Evolutionary conservation across 2,797 vertebrate species (phyloP), one percentile per base, ranked within the genome.

Genomic region (Euphonia xanthogaster): DNA sequence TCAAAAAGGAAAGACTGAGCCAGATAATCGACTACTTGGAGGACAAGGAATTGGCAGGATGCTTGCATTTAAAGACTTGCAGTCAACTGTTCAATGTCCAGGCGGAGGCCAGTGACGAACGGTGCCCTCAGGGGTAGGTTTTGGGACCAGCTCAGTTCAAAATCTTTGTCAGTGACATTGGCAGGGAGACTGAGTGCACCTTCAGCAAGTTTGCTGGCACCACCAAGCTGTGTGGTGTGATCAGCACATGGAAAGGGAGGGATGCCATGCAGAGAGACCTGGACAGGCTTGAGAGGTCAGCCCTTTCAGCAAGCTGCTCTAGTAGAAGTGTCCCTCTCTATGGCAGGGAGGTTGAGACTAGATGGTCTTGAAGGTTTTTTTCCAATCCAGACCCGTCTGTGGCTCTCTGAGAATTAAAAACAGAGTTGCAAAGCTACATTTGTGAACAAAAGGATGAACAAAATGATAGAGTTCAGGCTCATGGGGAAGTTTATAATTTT

Each of bases 401-500:
- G 6, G 39, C 44, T 74, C 21, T 39, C 4, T 35, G 12, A 90
- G 22, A 89, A 88, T 89, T 85, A 79, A 93, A 88, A 74, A 74
- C 27, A 90, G 60, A 90, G 53, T 67, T 85, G 63, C 31, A 85
- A 85, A 93, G 50, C 45, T 91, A 65, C 53, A 87, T 77, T 45
- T 89, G 40, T 65, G 71, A 85, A 71, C 74, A 84, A 58, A 71
- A 90, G 2, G 40, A n/a, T 18, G 10, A 84, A 82, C 14, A 63
- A 42, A 94, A 63, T 50, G 1, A 50, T 22, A 84, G 71, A 79
- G 89, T 74, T 87, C 53, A 63, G 48, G 8, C 47, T 87, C 10
- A 30, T n/a, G 23, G 44, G n/a, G 25, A 84, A 93, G 40, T 90
- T 86, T 45, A 54, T 67, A n/a, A 60, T 94, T 93, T 96, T 89